Evolutionary conservation across 1,140 invertebrate genomes (phyloP).

Genomic region (Sinella curviseta): DNA sequence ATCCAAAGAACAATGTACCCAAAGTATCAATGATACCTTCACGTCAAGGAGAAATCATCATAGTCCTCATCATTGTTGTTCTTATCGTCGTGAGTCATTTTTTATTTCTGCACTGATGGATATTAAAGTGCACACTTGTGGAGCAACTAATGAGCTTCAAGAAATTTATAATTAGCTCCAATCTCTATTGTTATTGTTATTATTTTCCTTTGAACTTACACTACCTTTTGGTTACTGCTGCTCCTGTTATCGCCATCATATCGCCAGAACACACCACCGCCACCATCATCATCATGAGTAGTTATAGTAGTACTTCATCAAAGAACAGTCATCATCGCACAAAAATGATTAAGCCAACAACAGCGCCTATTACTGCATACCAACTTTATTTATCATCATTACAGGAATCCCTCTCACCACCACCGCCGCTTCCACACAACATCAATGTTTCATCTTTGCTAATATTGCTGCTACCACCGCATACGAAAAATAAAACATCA

Average conservation of each 20-base stretch:
- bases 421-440: too few relatives aligned
- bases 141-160: background rate
- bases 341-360: background rate
- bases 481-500: background rate
- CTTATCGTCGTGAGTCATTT: too few relatives aligned
- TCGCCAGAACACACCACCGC: background rate
- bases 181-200: background rate
- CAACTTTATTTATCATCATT: too few relatives aligned
- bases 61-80: too few relatives aligned
- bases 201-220: background rate
- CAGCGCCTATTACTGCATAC: background rate
- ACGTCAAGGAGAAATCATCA: too few relatives aligned
- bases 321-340: too few relatives aligned
- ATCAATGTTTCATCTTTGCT: too few relatives aligned
- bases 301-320: background rate
- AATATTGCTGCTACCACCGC: background rate
- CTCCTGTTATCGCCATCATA: too few relatives aligned
- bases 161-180: conserved; percentile 1
- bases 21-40: too few relatives aligned
- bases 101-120: background rate
- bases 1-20: too few relatives aligned
- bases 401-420: too few relatives aligned
- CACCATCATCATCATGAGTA: background rate
- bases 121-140: background rate
- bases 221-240: too few relatives aligned